Evolutionary conservation across 2,797 vertebrate species (phyloP).

Genomic region (Cyprinella venusta): DNA sequence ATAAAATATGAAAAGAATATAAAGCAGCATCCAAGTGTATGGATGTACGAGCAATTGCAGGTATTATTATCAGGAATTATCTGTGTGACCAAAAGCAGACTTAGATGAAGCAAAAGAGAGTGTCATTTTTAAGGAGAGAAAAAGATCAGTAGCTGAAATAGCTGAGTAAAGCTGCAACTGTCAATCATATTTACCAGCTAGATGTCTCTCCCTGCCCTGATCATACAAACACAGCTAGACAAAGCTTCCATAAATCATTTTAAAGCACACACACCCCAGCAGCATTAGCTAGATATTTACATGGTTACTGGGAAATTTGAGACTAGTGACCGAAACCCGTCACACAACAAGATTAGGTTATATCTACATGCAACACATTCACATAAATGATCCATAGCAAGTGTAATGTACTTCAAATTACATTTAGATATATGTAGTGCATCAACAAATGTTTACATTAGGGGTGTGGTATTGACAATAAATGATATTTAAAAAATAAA

Average conservation of each 20-base stretch:
- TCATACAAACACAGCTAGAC: background rate
- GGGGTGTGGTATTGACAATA: background rate
- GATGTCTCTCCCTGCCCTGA: background rate
- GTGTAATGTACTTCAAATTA: background rate
- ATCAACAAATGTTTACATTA: background rate
- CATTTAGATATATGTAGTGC: background rate
- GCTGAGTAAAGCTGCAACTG: background rate
- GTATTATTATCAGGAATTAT: too few relatives aligned
- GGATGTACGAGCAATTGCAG: too few relatives aligned
- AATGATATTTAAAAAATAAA: background rate
- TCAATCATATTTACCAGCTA: conserved; percentile 3
- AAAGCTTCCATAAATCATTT: background rate
- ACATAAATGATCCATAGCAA: background rate
- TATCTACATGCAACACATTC: background rate
- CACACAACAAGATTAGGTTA: background rate
- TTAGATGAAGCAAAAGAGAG: too few relatives aligned
- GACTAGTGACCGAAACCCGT: background rate
- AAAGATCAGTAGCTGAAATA: too few relatives aligned
- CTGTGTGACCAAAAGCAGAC: too few relatives aligned
- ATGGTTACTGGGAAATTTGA: background rate
- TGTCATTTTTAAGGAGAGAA: too few relatives aligned
- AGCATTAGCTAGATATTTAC: conserved; percentile 9
- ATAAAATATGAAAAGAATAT: background rate
- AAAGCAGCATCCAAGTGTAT: background rate
- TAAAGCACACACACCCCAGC: background rate